A percentile compares a stretch with the other conserved stretches of the same genome.
Conservation (phyloP, 2,797 vertebrate genomes). For the Ctenosaura bakeri region DNA sequence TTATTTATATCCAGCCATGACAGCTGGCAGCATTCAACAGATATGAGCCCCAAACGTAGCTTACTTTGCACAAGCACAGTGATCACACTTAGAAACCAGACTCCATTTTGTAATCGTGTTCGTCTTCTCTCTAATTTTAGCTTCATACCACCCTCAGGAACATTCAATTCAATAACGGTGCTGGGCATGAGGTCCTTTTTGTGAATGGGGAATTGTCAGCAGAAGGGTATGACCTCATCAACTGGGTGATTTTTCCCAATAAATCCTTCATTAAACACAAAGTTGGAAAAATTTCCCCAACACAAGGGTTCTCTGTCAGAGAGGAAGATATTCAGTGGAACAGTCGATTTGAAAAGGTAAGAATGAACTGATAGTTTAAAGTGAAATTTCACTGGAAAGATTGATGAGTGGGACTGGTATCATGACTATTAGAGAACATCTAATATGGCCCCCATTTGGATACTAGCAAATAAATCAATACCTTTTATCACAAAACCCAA, state of each 20-base stretch:
- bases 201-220: background rate
- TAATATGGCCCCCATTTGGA: background rate
- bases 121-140: background rate
- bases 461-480: background rate
- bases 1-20: no score
- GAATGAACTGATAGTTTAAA: background rate
- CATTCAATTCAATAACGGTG: conserved; percentile 19
- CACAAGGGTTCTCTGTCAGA: background rate
- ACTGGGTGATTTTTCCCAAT: conserved; percentile 28
- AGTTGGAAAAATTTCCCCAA: conserved; percentile 15
- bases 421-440: background rate
- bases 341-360: conserved; percentile 20
- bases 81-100: background rate
- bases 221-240: conserved; percentile 16
- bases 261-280: background rate
- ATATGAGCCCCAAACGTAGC: no score
- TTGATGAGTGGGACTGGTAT: background rate
- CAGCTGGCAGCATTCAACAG: no score
- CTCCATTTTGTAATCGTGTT: background rate
- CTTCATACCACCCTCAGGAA: conserved; percentile 4
- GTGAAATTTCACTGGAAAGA: background rate
- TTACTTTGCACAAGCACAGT: background rate
- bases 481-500: background rate
- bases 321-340: conserved; percentile 23
- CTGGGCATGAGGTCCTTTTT: conserved; percentile 6